Conservation (phyloP, 2,113 vertebrate genomes). For the Micromys minutus region DNA sequence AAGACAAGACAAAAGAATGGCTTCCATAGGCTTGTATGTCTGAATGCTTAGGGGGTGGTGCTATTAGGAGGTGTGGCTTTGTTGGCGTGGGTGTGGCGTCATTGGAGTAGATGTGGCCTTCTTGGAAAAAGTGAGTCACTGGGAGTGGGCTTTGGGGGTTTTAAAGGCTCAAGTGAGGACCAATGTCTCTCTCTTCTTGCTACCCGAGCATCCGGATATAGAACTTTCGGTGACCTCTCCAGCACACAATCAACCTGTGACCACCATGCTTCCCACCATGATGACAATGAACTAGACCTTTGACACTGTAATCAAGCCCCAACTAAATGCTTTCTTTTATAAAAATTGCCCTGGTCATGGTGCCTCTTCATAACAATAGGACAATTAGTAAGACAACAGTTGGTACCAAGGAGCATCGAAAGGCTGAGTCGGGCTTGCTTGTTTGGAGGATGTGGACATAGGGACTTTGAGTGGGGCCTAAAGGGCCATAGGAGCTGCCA, state of each 20-base stretch:
- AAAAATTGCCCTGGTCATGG: too few species aligned
- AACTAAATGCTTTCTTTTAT: background rate
- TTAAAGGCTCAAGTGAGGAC: background rate
- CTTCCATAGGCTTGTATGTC: background rate
- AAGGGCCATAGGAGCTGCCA: too few species aligned
- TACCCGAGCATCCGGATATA: background rate
- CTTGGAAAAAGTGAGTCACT: background rate
- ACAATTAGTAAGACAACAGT: too few species aligned
- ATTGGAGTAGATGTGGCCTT: background rate
- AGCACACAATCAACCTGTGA: background rate
- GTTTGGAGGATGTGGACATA: too few species aligned
- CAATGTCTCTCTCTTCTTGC: background rate
- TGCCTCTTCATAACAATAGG: too few species aligned
- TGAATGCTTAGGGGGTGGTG: background rate
- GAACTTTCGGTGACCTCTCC: background rate
- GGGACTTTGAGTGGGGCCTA: too few species aligned
- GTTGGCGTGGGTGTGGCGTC: too few species aligned
- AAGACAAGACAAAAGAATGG: too few species aligned
- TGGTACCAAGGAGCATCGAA: too few species aligned
- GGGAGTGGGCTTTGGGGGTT: background rate
- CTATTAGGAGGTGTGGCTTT: background rate
- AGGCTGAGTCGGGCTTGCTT: too few species aligned
- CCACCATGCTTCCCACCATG: background rate
- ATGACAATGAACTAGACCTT: background rate
- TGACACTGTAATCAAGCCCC: background rate